A percentile compares a stretch with the other conserved stretches of the same genome.
These are phyloP conservation scores for Micronycteris hirsuta DNA, from an alignment of 2,113 vertebrate genomes.

Conservation along the genomic window DNA sequence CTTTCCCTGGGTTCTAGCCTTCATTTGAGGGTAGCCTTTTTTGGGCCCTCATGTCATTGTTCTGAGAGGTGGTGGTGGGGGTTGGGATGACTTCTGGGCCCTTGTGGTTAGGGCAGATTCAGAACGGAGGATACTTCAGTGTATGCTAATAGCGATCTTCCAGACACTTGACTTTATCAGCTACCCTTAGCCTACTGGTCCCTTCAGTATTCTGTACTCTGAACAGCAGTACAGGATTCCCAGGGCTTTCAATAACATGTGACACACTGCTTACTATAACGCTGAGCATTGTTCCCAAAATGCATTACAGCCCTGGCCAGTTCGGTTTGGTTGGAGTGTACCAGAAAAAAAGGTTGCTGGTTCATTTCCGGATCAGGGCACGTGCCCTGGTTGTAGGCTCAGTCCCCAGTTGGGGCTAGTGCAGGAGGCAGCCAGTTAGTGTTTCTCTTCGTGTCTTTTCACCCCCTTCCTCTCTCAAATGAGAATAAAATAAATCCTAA, in stretches of 20 bases:
- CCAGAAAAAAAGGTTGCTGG: too few species aligned
- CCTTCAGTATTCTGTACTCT: neutral
- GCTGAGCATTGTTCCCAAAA: neutral
- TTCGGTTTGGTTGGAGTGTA: too few species aligned
- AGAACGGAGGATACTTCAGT: neutral
- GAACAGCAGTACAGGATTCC: neutral
- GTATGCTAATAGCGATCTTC: neutral
- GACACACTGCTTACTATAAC: neutral
- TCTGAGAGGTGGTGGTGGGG: neutral
- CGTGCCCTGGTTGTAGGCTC: too few species aligned
- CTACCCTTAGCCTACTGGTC: neutral
- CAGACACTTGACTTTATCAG: neutral
- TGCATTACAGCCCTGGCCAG: neutral
- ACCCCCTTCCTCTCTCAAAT: too few species aligned
- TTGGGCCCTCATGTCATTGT: neutral
- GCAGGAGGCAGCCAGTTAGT: too few species aligned
- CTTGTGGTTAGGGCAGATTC: neutral
- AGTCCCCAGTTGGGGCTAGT: too few species aligned
- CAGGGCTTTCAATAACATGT: neutral
- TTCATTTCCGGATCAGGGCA: too few species aligned
- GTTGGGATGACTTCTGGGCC: neutral
- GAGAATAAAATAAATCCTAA: too few species aligned
- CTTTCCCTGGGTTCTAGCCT: neutral
- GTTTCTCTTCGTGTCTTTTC: too few species aligned
- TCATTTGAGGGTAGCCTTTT: neutral